A percentile compares a stretch with the other conserved stretches of the same genome.
phyloP scores from a whole-genome alignment of 2,797 vertebrate genomes.

The Pipistrellus kuhlii region DNA sequence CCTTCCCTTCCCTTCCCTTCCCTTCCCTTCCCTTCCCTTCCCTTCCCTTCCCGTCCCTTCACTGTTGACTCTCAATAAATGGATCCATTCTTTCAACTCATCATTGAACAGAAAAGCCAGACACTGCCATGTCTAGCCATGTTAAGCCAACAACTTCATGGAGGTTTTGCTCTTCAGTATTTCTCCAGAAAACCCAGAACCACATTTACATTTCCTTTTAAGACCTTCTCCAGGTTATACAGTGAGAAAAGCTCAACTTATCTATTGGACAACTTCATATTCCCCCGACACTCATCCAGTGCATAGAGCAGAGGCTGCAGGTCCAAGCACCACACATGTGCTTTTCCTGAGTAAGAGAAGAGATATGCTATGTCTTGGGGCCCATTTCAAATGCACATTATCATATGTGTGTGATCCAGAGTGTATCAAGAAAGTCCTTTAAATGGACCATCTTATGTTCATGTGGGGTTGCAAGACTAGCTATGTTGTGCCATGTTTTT shows the following conservation, averaged over 20 bases:
- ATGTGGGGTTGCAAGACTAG: background rate
- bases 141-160: background rate
- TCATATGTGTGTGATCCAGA: background rate
- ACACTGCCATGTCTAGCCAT: background rate
- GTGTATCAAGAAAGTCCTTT: background rate
- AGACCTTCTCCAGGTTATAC: background rate
- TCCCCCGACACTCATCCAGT: background rate
- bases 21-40: no score
- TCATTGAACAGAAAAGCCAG: background rate
- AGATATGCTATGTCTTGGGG: background rate
- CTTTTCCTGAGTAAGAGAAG: background rate
- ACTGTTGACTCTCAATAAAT: background rate
- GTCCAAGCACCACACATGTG: no score
- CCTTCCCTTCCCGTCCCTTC: no score
- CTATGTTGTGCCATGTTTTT: background rate
- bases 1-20: background rate
- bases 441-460: background rate
- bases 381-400: background rate
- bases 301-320: background rate
- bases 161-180: background rate
- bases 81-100: background rate
- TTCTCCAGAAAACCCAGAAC: constrained; percentile 27
- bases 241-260: background rate
- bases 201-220: constrained; percentile 26
- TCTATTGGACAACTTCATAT: background rate